phyloP scores from a whole-genome alignment of 1,140 invertebrate species.

The Lethocerus indicus region DNA sequence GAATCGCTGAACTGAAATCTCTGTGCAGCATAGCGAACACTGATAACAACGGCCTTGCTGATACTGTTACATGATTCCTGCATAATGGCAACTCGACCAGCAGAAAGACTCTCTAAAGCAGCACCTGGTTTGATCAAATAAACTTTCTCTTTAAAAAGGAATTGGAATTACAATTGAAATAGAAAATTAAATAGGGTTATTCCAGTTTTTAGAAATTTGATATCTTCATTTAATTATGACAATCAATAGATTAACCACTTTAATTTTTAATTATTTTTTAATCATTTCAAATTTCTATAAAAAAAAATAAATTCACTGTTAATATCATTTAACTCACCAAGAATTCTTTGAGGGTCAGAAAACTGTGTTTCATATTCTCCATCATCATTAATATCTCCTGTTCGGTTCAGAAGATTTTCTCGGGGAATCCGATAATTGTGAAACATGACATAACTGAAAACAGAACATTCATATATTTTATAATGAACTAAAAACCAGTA shows the following conservation, averaged over 20 bases:
- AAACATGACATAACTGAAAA: constrained; percentile 62
- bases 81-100: constrained; percentile 50
- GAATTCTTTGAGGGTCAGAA: constrained; percentile 53
- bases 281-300: too few species aligned
- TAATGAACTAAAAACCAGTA: neutral
- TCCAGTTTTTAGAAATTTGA: too few species aligned
- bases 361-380: constrained; percentile 56
- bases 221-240: too few species aligned
- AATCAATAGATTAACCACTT: too few species aligned
- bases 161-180: too few species aligned
- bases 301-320: too few species aligned
- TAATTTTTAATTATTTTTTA: too few species aligned
- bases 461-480: neutral
- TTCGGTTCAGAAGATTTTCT: constrained; percentile 65
- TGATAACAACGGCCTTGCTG: constrained; percentile 57
- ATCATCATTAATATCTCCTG: constrained; percentile 64
- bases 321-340: constrained; percentile 13
- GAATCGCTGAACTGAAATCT: constrained; percentile 75
- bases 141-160: too few species aligned
- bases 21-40: constrained; percentile 73
- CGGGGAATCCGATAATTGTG: constrained; percentile 68
- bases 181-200: too few species aligned
- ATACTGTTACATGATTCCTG: constrained; percentile 51
- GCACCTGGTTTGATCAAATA: constrained; percentile 36
- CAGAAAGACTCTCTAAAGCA: constrained; percentile 68